These are phyloP conservation scores for Semotilus atromaculatus DNA, from an alignment of 2,797 vertebrate genomes.

Conservation along the genomic window DNA sequence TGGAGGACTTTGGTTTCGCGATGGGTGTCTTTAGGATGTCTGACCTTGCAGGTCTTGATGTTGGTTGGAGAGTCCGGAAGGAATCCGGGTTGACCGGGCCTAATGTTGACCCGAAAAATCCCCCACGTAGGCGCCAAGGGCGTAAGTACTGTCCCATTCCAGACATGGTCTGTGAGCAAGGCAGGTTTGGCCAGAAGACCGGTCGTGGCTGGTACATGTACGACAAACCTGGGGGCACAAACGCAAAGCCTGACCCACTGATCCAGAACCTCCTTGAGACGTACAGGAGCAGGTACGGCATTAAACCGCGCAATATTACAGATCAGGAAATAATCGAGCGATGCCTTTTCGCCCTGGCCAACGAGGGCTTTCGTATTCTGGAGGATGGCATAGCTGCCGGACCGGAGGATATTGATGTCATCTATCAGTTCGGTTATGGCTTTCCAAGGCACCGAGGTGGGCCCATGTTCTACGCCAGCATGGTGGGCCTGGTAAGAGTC, in stretches of 20 bases:
- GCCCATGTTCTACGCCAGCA: conserved; percentile 90
- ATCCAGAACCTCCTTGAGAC: conserved; percentile 79
- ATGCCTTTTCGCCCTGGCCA: conserved; percentile 86
- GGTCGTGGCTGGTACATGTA: conserved; percentile 91
- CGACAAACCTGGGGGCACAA: conserved; percentile 78
- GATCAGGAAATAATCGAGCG: conserved; percentile 88
- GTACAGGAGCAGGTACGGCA: conserved; percentile 79
- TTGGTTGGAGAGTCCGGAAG: conserved; percentile 86
- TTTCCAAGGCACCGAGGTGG: conserved; percentile 90
- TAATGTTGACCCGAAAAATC: conserved; percentile 62
- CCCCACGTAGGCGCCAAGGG: conserved; percentile 71
- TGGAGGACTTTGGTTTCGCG: conserved; percentile 91
- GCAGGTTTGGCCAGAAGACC: conserved; percentile 88
- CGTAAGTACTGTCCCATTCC: conserved; percentile 86
- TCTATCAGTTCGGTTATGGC: conserved; percentile 89
- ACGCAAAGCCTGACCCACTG: conserved; percentile 83
- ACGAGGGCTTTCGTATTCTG: conserved; percentile 88
- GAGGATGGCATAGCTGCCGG: conserved; percentile 84
- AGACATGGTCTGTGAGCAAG: conserved; percentile 87
- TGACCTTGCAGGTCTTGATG: conserved; percentile 90
- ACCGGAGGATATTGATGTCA: conserved; percentile 88
- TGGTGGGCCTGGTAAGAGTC: conserved; percentile 81
- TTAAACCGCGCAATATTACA: conserved; percentile 73
- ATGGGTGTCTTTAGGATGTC: conserved; percentile 88
- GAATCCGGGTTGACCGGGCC: conserved; percentile 75